Conservation (phyloP, 2,888 invertebrate genomes). For the Alitta virens region DNA sequence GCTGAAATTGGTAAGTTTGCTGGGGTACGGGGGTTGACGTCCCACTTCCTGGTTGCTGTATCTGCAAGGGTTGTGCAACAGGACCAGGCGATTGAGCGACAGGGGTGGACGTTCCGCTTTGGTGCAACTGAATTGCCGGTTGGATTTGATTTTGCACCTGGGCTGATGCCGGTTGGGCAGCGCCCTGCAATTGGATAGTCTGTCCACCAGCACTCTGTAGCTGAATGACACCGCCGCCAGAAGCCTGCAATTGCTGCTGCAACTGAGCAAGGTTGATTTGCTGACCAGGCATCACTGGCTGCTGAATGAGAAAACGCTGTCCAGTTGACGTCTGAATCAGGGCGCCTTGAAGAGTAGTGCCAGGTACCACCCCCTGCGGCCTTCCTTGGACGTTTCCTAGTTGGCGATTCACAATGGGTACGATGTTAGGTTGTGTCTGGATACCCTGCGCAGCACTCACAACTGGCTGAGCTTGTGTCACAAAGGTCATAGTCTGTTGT, state of each 20-base stretch:
- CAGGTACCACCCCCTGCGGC: too few species aligned
- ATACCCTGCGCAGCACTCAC: background rate
- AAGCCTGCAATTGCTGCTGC: background rate
- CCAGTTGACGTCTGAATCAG: slow-evolving; percentile 44
- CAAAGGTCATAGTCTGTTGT: too few species aligned
- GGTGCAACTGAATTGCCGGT: background rate
- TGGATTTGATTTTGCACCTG: background rate
- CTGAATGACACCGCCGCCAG: background rate
- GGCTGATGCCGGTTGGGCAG: background rate
- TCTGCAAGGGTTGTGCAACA: too few species aligned
- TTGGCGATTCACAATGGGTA: too few species aligned
- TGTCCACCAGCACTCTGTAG: background rate
- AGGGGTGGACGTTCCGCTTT: too few species aligned
- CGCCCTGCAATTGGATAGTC: background rate
- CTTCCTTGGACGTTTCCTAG: too few species aligned
- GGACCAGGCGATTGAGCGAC: background rate
- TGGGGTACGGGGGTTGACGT: background rate
- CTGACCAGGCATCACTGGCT: slow-evolving; percentile 4
- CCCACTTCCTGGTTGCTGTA: too few species aligned
- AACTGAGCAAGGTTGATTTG: slow-evolving; percentile 5
- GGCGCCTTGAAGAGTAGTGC: slow-evolving; percentile 37
- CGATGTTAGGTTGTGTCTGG: too few species aligned
- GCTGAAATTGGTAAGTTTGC: background rate
- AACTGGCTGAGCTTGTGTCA: slow-evolving; percentile 4
- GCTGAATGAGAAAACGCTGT: slow-evolving; percentile 34